Conservation (phyloP, 2,797 vertebrate species). For the Chelonia mydas region DNA sequence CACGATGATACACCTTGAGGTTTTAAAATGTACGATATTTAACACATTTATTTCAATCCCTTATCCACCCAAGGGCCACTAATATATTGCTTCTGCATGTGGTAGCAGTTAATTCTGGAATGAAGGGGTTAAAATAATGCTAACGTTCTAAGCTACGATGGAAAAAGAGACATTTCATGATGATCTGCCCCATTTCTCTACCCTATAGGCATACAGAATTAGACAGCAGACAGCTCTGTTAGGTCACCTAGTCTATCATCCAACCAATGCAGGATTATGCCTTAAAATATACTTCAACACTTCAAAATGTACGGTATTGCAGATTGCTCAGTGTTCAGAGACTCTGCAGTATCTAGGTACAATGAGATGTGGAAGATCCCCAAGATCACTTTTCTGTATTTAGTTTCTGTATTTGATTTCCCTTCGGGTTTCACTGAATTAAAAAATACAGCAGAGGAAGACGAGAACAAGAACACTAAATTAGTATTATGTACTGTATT, state of each 20-base stretch:
- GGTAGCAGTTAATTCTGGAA: neutral
- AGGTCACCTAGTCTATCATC: neutral
- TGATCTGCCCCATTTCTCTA: neutral
- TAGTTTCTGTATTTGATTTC: neutral
- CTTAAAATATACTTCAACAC: neutral
- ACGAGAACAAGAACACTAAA: neutral
- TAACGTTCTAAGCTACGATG: neutral
- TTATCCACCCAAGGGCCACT: neutral
- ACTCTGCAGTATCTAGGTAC: neutral
- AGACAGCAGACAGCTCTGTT: rapidly evolving
- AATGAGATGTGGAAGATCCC: neutral
- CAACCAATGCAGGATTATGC: rapidly evolving
- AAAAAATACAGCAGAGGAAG: neutral
- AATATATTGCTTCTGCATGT: neutral
- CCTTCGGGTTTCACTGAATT: neutral
- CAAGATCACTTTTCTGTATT: neutral
- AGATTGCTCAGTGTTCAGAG: neutral
- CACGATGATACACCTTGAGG: neutral
- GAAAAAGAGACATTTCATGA: neutral
- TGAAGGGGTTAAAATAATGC: neutral
- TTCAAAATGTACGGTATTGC: neutral
- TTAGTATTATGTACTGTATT: neutral
- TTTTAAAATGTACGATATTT: neutral
- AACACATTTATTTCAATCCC: neutral
- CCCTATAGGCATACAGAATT: rapidly evolving